Base-by-base conservation (phyloP, 2,888 invertebrate species). In the Agrotis segetum region DNA sequence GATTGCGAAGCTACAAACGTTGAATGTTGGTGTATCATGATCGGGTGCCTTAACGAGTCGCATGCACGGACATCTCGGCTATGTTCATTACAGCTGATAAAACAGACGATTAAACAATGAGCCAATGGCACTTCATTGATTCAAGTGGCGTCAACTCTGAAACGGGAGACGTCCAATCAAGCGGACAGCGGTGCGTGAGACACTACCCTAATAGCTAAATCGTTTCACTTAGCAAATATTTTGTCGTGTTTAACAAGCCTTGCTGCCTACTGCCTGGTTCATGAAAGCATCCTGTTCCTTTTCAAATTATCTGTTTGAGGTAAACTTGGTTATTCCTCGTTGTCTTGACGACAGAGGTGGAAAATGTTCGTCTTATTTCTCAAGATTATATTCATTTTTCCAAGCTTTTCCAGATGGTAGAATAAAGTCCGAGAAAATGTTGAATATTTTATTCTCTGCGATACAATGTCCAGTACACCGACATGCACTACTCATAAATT, bases 101-200 rank as follows among this genome's bases (percentile, higher is more conserved):
- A 94, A 94, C 92, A 94, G 85, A 90, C 92, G 93, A 95, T 95
- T 94, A 94, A 93, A 93, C 93, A 95, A 93, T 92, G 92, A 93
- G 88, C 93, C 93, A 95, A 94, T 93, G 87, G 92, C 92, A 92
- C 92, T 91, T 91, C 94, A 94, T 94, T 95, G 95, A 94, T 93
- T 92, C 93, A 94, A 94, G 92, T 95, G 93, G 93, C 92, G 91
- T 91, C 90, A 90, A 91, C 89, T 85, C 79, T 88, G 93, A 90
- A 94, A 94, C 92, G 88, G 87, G 90, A 95, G 92, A 92, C 87
- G 86, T 83, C 92, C 92, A 94, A 95, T 95, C 92, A 92, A 88
- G 86, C 83, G 56, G 56, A 56, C 34, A 56, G 34, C 14, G 69
- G 21, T 81, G 77, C 75, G 81, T 83, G 72, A 71, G 70, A 68